Base-by-base conservation (phyloP, 2,113 vertebrate species). In the Madoqua kirkii region DNA sequence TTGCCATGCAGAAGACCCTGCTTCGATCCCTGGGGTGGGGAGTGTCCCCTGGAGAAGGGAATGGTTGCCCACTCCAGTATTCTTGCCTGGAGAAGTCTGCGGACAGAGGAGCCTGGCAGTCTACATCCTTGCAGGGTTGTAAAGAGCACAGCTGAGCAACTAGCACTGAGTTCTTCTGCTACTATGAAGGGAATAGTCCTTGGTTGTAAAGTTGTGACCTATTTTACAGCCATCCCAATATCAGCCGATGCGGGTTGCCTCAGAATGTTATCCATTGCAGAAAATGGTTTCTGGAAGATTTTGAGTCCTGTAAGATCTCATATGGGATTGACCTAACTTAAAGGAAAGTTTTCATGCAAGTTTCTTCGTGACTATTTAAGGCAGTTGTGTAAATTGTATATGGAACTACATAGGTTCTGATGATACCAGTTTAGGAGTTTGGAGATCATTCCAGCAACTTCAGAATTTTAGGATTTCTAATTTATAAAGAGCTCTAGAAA, bases 401-500 rank as follows among this genome's bases (percentile, higher is more conserved):
- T 33, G 36, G 17, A 64, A 67, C 36, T 62, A 21, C 3, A 81
- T 57, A 10, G 84, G 71, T 88, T 57, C 87, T 87, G 81, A 64
- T 59, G 62, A 54, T 90, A 59, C 31, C 29, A 25, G 0, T 64
- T 87, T 92, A 91, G 57, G 74, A 96, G 29, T 95, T 92, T 82
- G 62, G 62, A 57, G 36, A 78, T 90, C 4, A 87, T 62, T 64
- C 17, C 71, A 31, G 15, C 29, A 87, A 6, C n/a, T 89, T 92
- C n/a, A 87, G 33, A 96, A 45, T 87, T 94, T 95, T 93, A 62
- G 48, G 50, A 84, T 71, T 92, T 71, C n/a, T 94, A 25, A 84
- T 52, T 92, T 82, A 87, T 83, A 79, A 90, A 94, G 64, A 64
- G 76, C 60, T 84, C 57, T 16, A 90, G 92, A 85, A 87, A 67